Percentiles rank a stretch among this genome's conserved stretches.
These are phyloP conservation scores for Sebastes melanostomus DNA, from an alignment of 2,797 vertebrate genomes.

Conservation along the genomic window DNA sequence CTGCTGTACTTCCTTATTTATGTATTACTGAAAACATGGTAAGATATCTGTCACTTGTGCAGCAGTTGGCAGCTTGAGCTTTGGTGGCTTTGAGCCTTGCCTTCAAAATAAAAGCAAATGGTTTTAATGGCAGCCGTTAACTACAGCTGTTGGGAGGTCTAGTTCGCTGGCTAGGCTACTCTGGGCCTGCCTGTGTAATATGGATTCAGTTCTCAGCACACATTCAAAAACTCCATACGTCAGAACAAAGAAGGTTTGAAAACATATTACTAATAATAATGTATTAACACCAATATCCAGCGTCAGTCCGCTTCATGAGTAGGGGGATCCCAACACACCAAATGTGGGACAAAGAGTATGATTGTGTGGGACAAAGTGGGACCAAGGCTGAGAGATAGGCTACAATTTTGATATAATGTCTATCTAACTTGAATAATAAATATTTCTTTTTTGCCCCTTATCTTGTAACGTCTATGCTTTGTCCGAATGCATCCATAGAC, in stretches of 20 bases:
- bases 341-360: too few species aligned
- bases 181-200: neutral
- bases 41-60: neutral
- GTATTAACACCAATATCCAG: neutral
- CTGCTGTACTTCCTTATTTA: neutral
- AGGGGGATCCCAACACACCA: neutral
- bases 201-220: neutral
- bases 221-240: neutral
- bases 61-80: neutral
- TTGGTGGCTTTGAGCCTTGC: neutral
- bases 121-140: neutral
- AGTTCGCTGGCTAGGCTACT: neutral
- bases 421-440: too few species aligned
- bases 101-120: slow-evolving; percentile 58
- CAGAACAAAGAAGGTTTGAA: neutral
- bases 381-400: too few species aligned
- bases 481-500: too few species aligned
- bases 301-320: neutral
- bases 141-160: neutral
- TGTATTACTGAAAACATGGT: neutral
- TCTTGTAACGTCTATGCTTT: too few species aligned
- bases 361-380: too few species aligned
- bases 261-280: neutral
- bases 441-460: too few species aligned
- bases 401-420: too few species aligned